phyloP scores from a whole-genome alignment of 2,113 vertebrate species.

The Takifugu flavidus region DNA sequence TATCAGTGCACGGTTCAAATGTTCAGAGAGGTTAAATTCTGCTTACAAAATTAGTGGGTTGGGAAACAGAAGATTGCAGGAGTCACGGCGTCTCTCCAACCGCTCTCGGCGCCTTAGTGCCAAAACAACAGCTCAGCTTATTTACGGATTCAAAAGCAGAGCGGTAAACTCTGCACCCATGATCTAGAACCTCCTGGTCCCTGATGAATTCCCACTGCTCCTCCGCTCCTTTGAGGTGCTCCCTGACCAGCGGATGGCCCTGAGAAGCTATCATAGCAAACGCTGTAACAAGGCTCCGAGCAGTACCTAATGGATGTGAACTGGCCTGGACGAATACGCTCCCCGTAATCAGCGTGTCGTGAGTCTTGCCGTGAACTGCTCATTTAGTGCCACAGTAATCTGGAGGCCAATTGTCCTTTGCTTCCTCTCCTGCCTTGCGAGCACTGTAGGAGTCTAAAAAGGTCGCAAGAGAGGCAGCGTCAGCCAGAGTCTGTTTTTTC shows the following conservation, averaged over 20 bases:
- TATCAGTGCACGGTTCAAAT: too few relatives aligned
- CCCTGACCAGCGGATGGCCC: constrained; percentile 21
- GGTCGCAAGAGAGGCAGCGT: constrained; percentile 39
- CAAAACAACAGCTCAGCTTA: not conserved
- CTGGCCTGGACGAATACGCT: constrained; percentile 49
- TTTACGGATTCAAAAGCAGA: constrained; percentile 29
- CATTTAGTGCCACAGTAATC: constrained; percentile 33
- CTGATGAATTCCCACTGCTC: not conserved
- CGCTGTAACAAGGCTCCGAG: constrained; percentile 17
- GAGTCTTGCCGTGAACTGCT: constrained; percentile 28
- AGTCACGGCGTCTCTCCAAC: not conserved
- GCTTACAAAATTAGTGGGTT: not conserved
- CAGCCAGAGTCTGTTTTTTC: not conserved
- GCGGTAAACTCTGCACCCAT: constrained; percentile 31
- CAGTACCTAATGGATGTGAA: constrained; percentile 45
- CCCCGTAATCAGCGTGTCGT: constrained; percentile 42
- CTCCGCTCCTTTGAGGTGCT: constrained; percentile 8
- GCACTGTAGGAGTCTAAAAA: constrained; percentile 39
- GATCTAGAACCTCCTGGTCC: constrained; percentile 22
- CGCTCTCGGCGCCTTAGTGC: not conserved
- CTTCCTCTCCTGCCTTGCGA: constrained; percentile 35
- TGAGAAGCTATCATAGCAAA: constrained; percentile 25
- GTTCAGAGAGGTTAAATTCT: too few relatives aligned
- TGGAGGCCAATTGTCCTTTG: constrained; percentile 34
- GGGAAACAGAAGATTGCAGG: not conserved